Conservation (phyloP, 2,113 vertebrate genomes). For the Panurus biarmicus region DNA sequence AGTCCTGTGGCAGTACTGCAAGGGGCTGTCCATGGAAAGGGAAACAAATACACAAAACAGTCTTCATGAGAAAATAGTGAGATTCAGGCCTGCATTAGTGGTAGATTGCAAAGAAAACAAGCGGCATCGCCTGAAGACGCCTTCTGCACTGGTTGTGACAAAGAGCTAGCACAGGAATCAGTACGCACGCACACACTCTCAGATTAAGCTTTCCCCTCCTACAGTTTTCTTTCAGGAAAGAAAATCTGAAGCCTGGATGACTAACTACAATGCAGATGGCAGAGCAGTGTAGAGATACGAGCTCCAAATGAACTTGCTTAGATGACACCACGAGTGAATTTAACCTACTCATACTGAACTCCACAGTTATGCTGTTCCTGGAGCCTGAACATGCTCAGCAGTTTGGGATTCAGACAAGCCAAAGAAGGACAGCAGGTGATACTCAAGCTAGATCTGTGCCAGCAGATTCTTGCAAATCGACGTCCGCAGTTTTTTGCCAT, state of each 20-base stretch:
- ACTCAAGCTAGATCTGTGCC: background rate
- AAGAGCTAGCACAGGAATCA: background rate
- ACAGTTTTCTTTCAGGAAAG: slow-evolving; percentile 42
- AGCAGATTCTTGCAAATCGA: background rate
- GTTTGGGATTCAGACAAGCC: background rate
- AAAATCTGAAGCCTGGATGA: slow-evolving; percentile 40
- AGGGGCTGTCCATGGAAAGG: background rate
- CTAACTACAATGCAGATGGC: slow-evolving; percentile 49
- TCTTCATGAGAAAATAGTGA: background rate
- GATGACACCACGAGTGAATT: background rate
- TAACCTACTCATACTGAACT: background rate
- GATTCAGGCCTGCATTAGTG: background rate
- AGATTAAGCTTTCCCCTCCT: slow-evolving; percentile 32
- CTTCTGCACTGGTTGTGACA: background rate
- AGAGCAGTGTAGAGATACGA: background rate
- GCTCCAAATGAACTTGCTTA: background rate
- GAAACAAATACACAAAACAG: background rate
- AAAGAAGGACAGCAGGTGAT: slow-evolving; percentile 2
- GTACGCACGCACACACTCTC: background rate
- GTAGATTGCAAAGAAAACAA: background rate
- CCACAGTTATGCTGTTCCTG: background rate
- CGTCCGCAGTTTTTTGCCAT: background rate
- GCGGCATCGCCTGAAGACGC: fast-evolving
- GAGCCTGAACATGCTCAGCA: background rate
- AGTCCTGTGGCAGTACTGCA: background rate